phyloP scores from a whole-genome alignment of 1,140 invertebrate genomes.

The Hylaeus anthracinus region DNA sequence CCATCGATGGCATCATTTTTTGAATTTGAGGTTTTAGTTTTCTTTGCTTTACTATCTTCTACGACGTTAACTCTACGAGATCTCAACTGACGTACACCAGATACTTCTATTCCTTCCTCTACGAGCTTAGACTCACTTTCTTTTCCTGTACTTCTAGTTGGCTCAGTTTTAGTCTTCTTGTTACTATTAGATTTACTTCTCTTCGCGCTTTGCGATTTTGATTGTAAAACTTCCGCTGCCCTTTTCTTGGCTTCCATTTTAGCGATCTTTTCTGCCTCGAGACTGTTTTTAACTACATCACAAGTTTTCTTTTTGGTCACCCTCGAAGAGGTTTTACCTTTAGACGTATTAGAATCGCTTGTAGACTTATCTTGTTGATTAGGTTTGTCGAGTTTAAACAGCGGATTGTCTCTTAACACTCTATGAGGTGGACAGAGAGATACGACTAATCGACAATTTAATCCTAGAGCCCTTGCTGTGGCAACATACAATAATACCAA shows the following conservation, averaged over 20 bases:
- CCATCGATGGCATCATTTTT: constrained; percentile 9
- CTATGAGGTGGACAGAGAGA: constrained; percentile 82
- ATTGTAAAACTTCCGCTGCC: constrained; percentile 59
- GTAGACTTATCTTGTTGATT: constrained; percentile 83
- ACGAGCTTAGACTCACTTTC: neutral
- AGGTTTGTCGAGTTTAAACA: constrained; percentile 83
- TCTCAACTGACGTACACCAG: constrained; percentile 44
- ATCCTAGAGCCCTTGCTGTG: constrained; percentile 88
- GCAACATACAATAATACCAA: constrained; percentile 88
- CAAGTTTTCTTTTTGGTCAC: constrained; percentile 41
- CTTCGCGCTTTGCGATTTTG: constrained; percentile 25
- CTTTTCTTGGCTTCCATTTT: constrained; percentile 69
- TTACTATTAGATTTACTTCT: constrained; percentile 19
- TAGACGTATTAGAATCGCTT: constrained; percentile 70
- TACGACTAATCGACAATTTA: constrained; percentile 90
- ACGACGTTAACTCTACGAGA: constrained; percentile 11
- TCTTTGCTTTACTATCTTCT: neutral
- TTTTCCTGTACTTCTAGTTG: neutral
- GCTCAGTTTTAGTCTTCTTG: neutral
- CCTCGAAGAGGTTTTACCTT: constrained; percentile 70
- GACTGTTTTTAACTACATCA: constrained; percentile 64
- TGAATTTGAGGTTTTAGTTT: neutral
- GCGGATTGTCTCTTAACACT: constrained; percentile 63
- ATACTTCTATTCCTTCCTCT: neutral
- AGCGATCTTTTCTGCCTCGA: constrained; percentile 57